Evolutionary conservation across 1,140 invertebrate species (phyloP).

Genomic region (Periplaneta americana): DNA sequence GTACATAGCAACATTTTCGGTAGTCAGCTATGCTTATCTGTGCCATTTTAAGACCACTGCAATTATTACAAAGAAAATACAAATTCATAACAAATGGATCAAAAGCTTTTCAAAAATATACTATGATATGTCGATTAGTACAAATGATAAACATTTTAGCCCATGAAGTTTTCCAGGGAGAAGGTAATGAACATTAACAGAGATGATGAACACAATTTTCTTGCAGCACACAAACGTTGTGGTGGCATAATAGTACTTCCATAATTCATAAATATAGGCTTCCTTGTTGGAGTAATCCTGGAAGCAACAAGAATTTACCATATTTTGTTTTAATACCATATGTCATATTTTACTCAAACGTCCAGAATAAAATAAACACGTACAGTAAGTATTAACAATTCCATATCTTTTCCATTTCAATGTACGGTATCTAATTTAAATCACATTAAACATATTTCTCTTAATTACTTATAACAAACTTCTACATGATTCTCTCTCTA

Average conservation of each 20-base stretch:
- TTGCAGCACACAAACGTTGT: background rate
- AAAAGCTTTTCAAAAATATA: background rate
- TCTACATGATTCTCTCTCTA: too few species aligned
- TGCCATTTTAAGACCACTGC: background rate
- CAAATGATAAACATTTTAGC: background rate
- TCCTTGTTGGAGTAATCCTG: background rate
- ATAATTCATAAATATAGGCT: background rate
- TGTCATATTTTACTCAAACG: background rate
- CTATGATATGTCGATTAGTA: background rate
- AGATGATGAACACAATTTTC: too few species aligned
- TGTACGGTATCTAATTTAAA: background rate
- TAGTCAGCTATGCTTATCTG: too few species aligned
- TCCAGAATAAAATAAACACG: background rate
- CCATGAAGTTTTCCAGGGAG: background rate
- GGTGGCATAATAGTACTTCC: background rate
- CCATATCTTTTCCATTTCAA: background rate
- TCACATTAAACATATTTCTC: too few species aligned
- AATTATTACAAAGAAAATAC: background rate
- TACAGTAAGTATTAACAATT: background rate
- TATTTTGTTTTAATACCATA: background rate
- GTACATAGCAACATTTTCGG: too few species aligned
- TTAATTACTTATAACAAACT: too few species aligned
- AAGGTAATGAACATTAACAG: background rate
- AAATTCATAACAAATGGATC: background rate
- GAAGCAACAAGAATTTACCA: background rate